A percentile compares a stretch with the other conserved stretches of the same genome.
These are phyloP conservation scores for Stictonetta naevosa DNA, from an alignment of 2,113 vertebrate genomes.

Conservation along the genomic window DNA sequence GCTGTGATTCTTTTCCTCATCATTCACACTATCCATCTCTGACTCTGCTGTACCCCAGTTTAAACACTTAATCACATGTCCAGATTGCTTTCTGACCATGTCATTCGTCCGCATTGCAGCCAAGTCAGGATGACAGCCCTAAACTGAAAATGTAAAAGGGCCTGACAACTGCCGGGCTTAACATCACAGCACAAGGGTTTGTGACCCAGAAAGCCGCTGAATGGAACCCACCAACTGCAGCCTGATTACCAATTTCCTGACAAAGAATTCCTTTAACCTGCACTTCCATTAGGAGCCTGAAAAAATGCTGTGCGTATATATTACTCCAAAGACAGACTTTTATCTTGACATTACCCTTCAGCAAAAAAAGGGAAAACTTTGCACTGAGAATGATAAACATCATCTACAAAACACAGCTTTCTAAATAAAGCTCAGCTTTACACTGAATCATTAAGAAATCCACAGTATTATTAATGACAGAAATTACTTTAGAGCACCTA, in stretches of 20 bases:
- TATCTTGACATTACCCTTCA: neutral
- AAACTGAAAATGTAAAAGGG: neutral
- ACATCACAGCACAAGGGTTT: neutral
- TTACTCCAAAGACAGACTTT: fast-evolving
- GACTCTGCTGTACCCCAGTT: neutral
- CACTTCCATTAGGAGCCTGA: neutral
- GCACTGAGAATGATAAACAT: neutral
- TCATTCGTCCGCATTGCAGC: neutral
- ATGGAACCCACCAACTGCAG: neutral
- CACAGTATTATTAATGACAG: fast-evolving
- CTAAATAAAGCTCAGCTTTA: neutral
- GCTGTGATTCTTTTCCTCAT: neutral
- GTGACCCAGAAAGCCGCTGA: neutral
- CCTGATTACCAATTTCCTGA: neutral
- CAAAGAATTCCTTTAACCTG: neutral
- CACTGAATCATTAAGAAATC: neutral
- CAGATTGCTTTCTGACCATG: neutral
- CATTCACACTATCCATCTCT: fast-evolving
- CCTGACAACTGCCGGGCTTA: neutral
- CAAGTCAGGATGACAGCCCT: neutral
- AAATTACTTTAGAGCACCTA: neutral
- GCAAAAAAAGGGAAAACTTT: neutral
- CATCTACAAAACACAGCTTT: fast-evolving
- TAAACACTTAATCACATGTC: neutral
- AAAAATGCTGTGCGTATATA: fast-evolving